Evolutionary conservation across 2,797 vertebrate genomes (phyloP), one percentile per base, ranked within the genome.

Genomic region (Gouania willdenowi): DNA sequence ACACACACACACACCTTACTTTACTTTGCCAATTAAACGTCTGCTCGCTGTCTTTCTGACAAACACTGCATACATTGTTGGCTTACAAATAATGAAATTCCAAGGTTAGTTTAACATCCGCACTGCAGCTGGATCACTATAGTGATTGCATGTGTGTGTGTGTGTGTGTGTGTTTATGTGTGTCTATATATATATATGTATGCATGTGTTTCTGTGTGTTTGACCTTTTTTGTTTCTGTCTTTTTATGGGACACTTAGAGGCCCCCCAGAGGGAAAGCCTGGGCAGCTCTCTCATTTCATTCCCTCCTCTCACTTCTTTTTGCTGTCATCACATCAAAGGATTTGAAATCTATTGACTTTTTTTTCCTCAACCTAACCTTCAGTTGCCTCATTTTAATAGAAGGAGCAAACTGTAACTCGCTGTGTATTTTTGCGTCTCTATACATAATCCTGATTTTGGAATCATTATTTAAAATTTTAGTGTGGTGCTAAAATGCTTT

Each of bases 91-190:
- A 48, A 77, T 65, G 43, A 71, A 58, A 41, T 36, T 22, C 32
- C 0, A 9, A 51, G 56, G 60, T 66, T 61, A 48, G 34, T 78
- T 81, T 76, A 77, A 66, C 20, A 5, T 44, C 2, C 20, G 38
- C 26, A 24, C 52, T 38, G 41, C 26, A 27, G 53, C 66, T 49
- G 26, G 17, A 44, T 67, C 54, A 25, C 60, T 39, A 18, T 32
- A 35, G 42, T 64, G 70, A 77, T 66, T 56, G 56, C 24, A 25
- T 22, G 33, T 22, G 35, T 24, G 28, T 18, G 24, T 10, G 24
- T 3, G 8, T 8, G 7, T 10, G 18, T 8, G 2, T 20, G 6
- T 14, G 20, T 8, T 9, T 33, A 27, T 29, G 40, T 37, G 25
- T 41, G 49, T 25, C 40, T 34, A 35, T 46, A 30, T 64, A 31